phyloP scores from a whole-genome alignment of 2,797 vertebrate species.

The Novumbra hubbsi region DNA sequence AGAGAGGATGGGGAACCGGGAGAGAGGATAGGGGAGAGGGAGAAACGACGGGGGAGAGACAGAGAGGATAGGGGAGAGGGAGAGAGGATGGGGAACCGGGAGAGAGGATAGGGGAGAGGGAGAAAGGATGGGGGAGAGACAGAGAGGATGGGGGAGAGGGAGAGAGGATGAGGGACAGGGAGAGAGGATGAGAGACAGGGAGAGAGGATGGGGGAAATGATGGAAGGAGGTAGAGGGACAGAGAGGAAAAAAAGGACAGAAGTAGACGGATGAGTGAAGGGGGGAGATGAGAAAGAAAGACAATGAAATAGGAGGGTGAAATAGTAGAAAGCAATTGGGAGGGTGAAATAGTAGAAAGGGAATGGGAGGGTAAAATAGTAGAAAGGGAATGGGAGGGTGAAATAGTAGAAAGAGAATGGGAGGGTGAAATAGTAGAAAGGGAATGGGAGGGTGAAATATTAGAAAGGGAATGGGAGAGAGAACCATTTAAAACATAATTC shows the following conservation, averaged over 20 bases:
- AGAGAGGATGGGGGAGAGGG: accelerated
- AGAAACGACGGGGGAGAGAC: accelerated
- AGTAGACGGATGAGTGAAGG: conserved; percentile 20
- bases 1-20: conserved; percentile 74
- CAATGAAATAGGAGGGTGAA: background rate
- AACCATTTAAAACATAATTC: too few species aligned
- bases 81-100: background rate
- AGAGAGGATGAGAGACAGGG: accelerated
- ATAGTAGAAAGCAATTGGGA: too few species aligned
- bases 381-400: too few species aligned
- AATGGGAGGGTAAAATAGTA: too few species aligned
- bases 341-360: too few species aligned
- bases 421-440: too few species aligned
- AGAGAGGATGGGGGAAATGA: background rate
- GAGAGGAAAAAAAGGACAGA: conserved; percentile 7
- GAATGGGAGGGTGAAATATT: too few species aligned
- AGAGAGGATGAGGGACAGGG: accelerated
- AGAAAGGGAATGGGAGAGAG: too few species aligned
- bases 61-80: accelerated
- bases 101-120: background rate
- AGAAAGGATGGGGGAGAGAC: background rate
- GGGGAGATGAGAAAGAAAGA: conserved; percentile 15
- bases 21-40: conserved; percentile 67
- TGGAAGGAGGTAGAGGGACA: conserved; percentile 1
- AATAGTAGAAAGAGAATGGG: too few species aligned